Evolutionary conservation across 2,797 vertebrate species (phyloP).

Genomic region (Diplodus sargus): DNA sequence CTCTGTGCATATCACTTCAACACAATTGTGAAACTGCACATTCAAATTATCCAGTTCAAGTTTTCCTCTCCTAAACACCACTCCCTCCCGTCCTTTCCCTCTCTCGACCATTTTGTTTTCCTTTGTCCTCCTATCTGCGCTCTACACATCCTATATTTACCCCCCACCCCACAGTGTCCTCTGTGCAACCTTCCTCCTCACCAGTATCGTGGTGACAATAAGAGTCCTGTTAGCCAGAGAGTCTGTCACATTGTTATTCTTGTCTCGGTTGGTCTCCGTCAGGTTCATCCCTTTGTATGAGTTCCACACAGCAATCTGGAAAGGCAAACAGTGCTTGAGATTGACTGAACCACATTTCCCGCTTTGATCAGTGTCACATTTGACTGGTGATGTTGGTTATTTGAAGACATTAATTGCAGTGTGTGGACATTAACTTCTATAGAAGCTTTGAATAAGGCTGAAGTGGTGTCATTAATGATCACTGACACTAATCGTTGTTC

Average conservation of each 20-base stretch:
- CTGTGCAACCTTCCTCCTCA: conserved; percentile 74
- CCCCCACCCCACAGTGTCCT: conserved; percentile 32
- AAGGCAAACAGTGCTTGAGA: conserved; percentile 53
- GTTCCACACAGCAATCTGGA: conserved; percentile 96
- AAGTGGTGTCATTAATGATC: conserved; percentile 10
- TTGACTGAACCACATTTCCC: conserved; percentile 23
- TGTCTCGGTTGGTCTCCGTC: conserved; percentile 88
- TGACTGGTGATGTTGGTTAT: not conserved
- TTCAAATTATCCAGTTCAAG: not conserved
- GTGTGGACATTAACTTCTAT: not conserved
- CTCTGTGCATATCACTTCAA: not conserved
- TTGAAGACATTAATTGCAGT: not conserved
- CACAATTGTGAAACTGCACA: not conserved
- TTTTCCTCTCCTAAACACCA: not conserved
- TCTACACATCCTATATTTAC: conserved; percentile 31
- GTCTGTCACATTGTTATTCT: conserved; percentile 91
- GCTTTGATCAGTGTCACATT: conserved; percentile 26
- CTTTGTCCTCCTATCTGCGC: conserved; percentile 21
- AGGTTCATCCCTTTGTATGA: conserved; percentile 95
- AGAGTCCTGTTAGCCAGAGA: conserved; percentile 96
- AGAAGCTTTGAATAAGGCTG: conserved; percentile 2
- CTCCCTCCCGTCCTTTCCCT: not conserved
- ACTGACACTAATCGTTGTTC: not conserved
- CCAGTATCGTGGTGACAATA: conserved; percentile 97
- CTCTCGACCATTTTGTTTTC: not conserved